These are phyloP conservation scores for Columba livia DNA, from an alignment of 2,113 vertebrate species.

Conservation along the genomic window DNA sequence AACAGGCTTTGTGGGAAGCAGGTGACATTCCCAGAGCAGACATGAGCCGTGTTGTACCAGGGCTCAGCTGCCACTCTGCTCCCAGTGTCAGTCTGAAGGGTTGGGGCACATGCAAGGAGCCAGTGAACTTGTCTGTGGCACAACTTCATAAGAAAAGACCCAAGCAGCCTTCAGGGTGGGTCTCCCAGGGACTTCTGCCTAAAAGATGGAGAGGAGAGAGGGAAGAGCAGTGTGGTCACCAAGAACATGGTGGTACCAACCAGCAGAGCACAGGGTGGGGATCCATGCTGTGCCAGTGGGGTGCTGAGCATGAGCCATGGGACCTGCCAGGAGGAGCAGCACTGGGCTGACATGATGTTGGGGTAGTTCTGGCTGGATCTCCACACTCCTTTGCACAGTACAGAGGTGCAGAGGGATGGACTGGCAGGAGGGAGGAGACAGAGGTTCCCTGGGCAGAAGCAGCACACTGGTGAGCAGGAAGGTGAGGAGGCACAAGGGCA, in stretches of 20 bases:
- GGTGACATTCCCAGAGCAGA: not conserved
- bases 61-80: not conserved
- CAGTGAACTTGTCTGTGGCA: not conserved
- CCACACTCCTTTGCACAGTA: accelerated
- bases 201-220: not conserved
- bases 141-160: not conserved
- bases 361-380: not conserved
- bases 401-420: not conserved
- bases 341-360: not conserved
- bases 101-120: not conserved
- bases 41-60: not conserved
- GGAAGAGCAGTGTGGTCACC: not conserved
- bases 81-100: not conserved
- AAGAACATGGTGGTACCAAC: not conserved
- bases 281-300: not conserved
- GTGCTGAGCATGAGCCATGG: not conserved
- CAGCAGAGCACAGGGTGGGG: not conserved
- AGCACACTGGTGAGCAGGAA: not conserved
- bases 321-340: not conserved
- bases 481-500: not conserved
- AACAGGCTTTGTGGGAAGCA: not conserved
- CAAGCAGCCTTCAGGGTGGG: not conserved
- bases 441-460: not conserved
- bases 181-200: not conserved
- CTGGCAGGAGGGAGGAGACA: not conserved